Conservation (phyloP, 1,140 invertebrate species). For the Calycopis cecrops region DNA sequence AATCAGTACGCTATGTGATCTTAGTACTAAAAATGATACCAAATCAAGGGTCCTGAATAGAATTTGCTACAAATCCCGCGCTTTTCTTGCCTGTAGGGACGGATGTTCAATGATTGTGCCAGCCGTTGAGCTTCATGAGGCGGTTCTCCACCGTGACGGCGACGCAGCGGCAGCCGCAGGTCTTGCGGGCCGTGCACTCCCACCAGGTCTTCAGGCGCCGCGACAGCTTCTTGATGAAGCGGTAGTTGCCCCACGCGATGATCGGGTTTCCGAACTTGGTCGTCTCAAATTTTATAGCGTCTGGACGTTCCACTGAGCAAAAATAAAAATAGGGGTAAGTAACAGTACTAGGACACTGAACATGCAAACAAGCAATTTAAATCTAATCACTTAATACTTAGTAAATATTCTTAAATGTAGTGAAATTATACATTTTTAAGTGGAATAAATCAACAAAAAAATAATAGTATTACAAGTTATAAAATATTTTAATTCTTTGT, state of each 20-base stretch:
- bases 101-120: constrained; percentile 51
- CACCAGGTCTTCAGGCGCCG: constrained; percentile 57
- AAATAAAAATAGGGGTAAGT: constrained; percentile 17
- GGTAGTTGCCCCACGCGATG: constrained; percentile 55
- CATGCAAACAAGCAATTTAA: not conserved
- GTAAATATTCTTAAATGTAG: no score
- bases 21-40: no score
- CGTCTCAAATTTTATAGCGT: constrained; percentile 42
- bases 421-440: no score
- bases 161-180: constrained; percentile 43
- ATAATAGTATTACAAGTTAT: no score
- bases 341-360: not conserved
- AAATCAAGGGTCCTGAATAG: no score
- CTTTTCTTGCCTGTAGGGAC: no score
- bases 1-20: no score
- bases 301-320: constrained; percentile 9
- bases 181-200: constrained; percentile 60
- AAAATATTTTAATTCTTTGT: no score
- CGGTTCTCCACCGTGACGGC: constrained; percentile 49
- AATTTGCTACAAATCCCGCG: no score
- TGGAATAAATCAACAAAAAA: no score
- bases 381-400: no score
- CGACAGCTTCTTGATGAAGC: constrained; percentile 54
- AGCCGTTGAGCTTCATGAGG: constrained; percentile 53
- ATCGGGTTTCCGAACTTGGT: constrained; percentile 57